A percentile compares a stretch with the other conserved stretches of the same genome.
Conservation (phyloP, 2,113 vertebrate genomes). For the Rhea americana region DNA sequence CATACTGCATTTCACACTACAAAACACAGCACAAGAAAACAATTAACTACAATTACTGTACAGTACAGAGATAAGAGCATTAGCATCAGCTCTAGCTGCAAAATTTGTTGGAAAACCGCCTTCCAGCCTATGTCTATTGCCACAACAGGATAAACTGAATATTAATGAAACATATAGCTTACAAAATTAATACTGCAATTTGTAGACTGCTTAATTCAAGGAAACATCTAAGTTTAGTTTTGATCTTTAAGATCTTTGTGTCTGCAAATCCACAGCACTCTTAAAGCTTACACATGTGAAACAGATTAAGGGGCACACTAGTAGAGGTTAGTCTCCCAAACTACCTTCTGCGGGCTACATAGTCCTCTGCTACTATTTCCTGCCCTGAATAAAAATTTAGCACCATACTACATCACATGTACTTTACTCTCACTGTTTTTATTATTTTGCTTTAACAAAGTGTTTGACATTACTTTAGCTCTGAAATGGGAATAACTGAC, state of each 20-base stretch:
- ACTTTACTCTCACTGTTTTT: neutral
- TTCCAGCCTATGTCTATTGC: neutral
- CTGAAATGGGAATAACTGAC: neutral
- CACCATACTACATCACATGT: neutral
- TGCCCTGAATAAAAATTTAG: neutral
- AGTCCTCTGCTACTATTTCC: neutral
- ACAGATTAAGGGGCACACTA: slow-evolving; percentile 57
- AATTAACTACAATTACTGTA: slow-evolving; percentile 40
- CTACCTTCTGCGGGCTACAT: neutral
- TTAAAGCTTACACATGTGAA: slow-evolving; percentile 55
- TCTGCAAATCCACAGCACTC: slow-evolving; percentile 31
- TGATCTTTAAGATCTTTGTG: neutral
- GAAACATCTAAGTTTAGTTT: neutral
- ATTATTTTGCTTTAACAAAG: neutral
- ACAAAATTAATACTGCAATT: slow-evolving; percentile 1
- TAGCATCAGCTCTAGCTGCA: slow-evolving; percentile 3
- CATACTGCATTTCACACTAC: neutral
- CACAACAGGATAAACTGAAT: slow-evolving; percentile 6
- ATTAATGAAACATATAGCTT: slow-evolving; percentile 4
- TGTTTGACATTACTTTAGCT: neutral
- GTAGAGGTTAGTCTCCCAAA: neutral
- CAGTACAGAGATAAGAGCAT: slow-evolving; percentile 35
- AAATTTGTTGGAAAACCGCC: neutral
- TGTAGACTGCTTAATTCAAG: neutral
- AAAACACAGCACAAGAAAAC: slow-evolving; percentile 30